phyloP scores from a whole-genome alignment of 1,140 invertebrate genomes.

The Microplitis mediator region DNA sequence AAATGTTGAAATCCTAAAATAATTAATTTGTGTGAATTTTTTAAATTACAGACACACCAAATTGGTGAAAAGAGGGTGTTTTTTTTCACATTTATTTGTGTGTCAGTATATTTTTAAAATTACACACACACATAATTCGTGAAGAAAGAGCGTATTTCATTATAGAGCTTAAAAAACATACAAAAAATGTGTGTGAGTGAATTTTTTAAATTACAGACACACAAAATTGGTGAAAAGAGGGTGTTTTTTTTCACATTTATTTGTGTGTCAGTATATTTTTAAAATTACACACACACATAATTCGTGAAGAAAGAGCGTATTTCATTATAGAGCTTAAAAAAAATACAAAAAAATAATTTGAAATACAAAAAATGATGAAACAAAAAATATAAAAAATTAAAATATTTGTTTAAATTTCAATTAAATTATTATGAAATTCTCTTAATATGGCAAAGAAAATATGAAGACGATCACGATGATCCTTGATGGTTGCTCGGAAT shows the following conservation, averaged over 20 bases:
- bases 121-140: no score
- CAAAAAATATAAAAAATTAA: no score
- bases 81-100: not conserved
- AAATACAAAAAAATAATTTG: no score
- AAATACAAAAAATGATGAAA: no score
- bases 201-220: no score
- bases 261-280: not conserved
- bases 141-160: no score
- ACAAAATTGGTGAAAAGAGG: not conserved
- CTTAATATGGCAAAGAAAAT: not conserved
- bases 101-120: not conserved
- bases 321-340: no score
- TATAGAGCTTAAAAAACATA: no score
- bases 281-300: not conserved
- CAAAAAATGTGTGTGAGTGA: no score
- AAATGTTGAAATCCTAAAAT: conserved; percentile 32
- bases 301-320: no score
- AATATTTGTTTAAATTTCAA: no score
- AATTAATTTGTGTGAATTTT: not conserved
- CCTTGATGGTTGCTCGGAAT: not conserved
- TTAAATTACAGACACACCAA: not conserved
- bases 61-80: not conserved
- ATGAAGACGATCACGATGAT: not conserved
- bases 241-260: not conserved
- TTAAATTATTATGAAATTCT: not conserved